Evolutionary conservation across 2,888 invertebrate genomes (phyloP).

Genomic region (Himalopsyche tibetana): DNA sequence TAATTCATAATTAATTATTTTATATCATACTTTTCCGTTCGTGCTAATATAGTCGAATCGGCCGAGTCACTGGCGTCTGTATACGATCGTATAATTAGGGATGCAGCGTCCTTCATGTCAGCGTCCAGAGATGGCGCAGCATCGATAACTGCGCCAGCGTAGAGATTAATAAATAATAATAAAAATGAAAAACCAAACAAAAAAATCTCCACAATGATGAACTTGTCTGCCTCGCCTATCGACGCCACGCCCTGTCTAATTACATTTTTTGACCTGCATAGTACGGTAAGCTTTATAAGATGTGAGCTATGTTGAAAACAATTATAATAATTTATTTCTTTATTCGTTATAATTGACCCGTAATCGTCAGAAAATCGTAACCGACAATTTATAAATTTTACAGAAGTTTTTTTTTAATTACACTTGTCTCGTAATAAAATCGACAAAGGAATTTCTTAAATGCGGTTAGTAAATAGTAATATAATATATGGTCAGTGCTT

Average conservation of each 20-base stretch:
- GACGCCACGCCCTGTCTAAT: conserved; percentile 43
- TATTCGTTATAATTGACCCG: no score
- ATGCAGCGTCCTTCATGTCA: conserved; percentile 44
- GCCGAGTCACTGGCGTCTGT: background rate
- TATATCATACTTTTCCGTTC: no score
- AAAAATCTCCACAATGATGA: background rate
- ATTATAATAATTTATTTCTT: background rate
- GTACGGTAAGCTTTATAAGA: background rate
- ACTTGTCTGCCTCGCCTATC: conserved; percentile 36
- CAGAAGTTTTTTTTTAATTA: no score
- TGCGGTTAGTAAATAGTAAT: no score
- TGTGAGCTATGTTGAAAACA: background rate
- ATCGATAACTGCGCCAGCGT: conserved; percentile 24
- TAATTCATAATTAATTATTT: no score
- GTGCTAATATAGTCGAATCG: background rate
- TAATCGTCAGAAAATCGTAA: no score
- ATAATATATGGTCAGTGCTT: no score
- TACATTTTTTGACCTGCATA: conserved; percentile 21
- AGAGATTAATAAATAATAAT: conserved; percentile 50
- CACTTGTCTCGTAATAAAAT: no score
- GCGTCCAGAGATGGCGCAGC: conserved; percentile 45
- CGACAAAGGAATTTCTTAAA: no score
- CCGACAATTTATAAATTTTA: no score
- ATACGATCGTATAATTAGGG: background rate
- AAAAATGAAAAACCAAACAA: conserved; percentile 36